Base-by-base conservation (phyloP, 2,888 invertebrate genomes). In the Mythimna vitellina region DNA sequence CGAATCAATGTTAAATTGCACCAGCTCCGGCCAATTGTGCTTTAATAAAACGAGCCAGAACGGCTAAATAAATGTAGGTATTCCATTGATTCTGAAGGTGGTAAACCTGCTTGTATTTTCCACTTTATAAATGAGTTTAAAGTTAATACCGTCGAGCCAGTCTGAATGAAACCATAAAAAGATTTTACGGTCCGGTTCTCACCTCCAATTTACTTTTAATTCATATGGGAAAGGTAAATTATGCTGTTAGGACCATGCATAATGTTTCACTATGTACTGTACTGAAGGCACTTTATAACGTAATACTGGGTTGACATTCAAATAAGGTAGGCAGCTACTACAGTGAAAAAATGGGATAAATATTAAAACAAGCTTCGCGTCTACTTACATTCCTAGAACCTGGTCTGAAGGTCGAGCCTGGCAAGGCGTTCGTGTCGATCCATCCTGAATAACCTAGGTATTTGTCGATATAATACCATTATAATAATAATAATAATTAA, bases 181-280 rank as follows among this genome's bases (percentile, higher is more conserved):
- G 87, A 88, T 89, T 89, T 89, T 82, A 88, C 88, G 86, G 90
- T 86, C 88, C 85, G 83, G 82, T 86, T 87, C 87, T 86, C 85
- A 70, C 86, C 85, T 89, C 83, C 86, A 89, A 89, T 89, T 90
- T 84, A 82, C 82, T 86, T 85, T 79, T 88, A 89, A 90, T 89
- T 88, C 85, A 86, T 86, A 87, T 82, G 84, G 87, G 84, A 84
- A 84, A 87, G 78, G 85, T 85, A 88, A 87, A 85, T 84, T 85
- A 84, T 85, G 79, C 81, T 80, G 88, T 87, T 86, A 86, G 79
- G 81, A 73, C 71, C 74, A 76, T 81, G 87, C 85, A 87, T 87
- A 89, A 89, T 85, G 86, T 88, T 87, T 86, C 78, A 85, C 80
- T 86, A 83, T 82, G 70, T 81, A 83, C 86, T 75, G 76, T 74